Evolutionary conservation across 2,113 vertebrate genomes (phyloP), one percentile per base, ranked within the genome.

Genomic region (Psilopogon haemacephalus): DNA sequence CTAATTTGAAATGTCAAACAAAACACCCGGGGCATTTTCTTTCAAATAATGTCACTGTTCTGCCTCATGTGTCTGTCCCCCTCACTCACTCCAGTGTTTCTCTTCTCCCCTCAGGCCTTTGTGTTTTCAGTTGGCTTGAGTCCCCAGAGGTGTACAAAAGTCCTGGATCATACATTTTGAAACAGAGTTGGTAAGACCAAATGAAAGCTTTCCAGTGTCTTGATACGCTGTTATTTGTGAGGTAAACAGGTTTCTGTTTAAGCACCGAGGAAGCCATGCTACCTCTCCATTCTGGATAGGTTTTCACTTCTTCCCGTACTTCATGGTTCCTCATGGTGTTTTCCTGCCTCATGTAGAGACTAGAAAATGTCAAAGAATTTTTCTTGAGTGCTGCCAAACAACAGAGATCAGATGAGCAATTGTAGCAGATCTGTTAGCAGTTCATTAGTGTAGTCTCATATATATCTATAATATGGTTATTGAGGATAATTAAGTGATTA

Each of bases 401-500:
- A 23, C 54, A 88, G 64, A 54, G 67, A 79, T 84, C 65, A 48
- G 42, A 86, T 75, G 67, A 86, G 63, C 33, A 59, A 21, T 46
- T 24, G 18, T 17, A 77, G 58, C 44, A 80, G 42, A 74, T 59
- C 26, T 86, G 46, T 62, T 70, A 20, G 16, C 7, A 12, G 28
- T 68, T 89, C 50, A 55, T 52, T 42, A 44, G 32, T 69, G 64
- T 60, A 73, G 67, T 23, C 40, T 77, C 50, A 15, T 63, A 56
- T 75, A 27, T 81, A 80, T 86, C 93, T 92, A 27, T 72, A 82
- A 82, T 89, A 12, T 1, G 32, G 20, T 76, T 92, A 93, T 94
- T 26, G 88, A 92, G 58, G 84, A 91, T 85, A 91, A 95, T 88
- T n/a, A 82, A 86, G 67, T 77, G 46, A 91, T 88, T 91, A 91